These are phyloP conservation scores for Zaprionus tsacasi DNA, from an alignment of 1,140 invertebrate species.

Conservation along the genomic window DNA sequence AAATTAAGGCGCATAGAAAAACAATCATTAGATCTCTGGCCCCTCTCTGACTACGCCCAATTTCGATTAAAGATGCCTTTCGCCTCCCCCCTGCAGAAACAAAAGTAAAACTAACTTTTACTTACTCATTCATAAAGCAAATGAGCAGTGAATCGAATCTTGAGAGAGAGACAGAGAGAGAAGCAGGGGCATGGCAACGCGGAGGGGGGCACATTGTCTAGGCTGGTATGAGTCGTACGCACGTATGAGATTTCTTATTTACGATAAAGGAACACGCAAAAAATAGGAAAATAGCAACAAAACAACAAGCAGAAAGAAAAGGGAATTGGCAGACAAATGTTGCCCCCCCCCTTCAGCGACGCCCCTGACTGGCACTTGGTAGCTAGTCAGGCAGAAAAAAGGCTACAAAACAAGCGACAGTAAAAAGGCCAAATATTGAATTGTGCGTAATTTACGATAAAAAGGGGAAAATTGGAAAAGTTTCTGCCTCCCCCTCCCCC, in stretches of 20 bases:
- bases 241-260: constrained; percentile 84
- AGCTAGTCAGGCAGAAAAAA: constrained; percentile 77
- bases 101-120: constrained; percentile 75
- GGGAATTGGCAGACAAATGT: constrained; percentile 46
- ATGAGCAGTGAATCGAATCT: constrained; percentile 28
- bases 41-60: constrained; percentile 48
- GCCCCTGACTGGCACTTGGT: constrained; percentile 21
- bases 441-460: constrained; percentile 83
- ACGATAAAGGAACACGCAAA: constrained; percentile 78
- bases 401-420: constrained; percentile 63
- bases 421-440: constrained; percentile 83
- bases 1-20: constrained; percentile 71
- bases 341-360: not conserved
- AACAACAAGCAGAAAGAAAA: constrained; percentile 35
- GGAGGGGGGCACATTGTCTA: constrained; percentile 16
- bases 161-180: not conserved
- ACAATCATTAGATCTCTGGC: constrained; percentile 73
- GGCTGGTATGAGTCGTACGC: constrained; percentile 42
- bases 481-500: constrained; percentile 36
- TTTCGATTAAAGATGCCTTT: constrained; percentile 62
- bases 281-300: constrained; percentile 72
- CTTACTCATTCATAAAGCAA: constrained; percentile 67
- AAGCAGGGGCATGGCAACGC: not conserved
- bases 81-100: constrained; percentile 23
- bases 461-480: constrained; percentile 84